These are phyloP conservation scores for Zingel zingel DNA, from an alignment of 2,113 vertebrate genomes.

Conservation along the genomic window DNA sequence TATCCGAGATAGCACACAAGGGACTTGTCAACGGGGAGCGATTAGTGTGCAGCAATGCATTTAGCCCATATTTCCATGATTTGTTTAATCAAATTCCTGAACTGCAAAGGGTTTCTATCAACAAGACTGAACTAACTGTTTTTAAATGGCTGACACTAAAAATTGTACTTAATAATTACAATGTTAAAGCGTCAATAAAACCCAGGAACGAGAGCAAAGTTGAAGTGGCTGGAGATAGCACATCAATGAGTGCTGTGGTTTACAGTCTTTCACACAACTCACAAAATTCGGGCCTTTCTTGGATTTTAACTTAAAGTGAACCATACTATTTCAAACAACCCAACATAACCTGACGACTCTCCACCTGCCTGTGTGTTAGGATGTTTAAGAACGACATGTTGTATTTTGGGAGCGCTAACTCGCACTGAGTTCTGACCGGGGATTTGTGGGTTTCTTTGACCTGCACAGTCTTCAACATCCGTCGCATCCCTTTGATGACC, in stretches of 20 bases:
- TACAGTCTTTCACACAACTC: background rate
- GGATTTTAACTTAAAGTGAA: background rate
- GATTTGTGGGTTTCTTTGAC: background rate
- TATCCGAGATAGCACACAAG: background rate
- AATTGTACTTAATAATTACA: background rate
- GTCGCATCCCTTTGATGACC: background rate
- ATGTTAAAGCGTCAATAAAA: background rate
- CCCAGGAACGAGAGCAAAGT: background rate
- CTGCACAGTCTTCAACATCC: background rate
- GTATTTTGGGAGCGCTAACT: background rate
- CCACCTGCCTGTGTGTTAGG: too few relatives aligned
- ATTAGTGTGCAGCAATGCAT: constrained; percentile 34
- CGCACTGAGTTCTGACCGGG: background rate
- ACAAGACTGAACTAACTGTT: background rate
- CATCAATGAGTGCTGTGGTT: background rate
- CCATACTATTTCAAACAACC: background rate
- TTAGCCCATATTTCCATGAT: constrained; percentile 14
- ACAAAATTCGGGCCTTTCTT: background rate
- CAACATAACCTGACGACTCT: background rate
- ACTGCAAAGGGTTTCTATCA: constrained; percentile 5
- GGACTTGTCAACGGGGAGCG: constrained; percentile 47
- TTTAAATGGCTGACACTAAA: background rate
- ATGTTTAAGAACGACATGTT: background rate
- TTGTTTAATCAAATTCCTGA: background rate
- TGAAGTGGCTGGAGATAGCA: background rate